These are phyloP conservation scores for Drosophila mulleri DNA, from an alignment of 2,888 invertebrate genomes.

Conservation along the genomic window DNA sequence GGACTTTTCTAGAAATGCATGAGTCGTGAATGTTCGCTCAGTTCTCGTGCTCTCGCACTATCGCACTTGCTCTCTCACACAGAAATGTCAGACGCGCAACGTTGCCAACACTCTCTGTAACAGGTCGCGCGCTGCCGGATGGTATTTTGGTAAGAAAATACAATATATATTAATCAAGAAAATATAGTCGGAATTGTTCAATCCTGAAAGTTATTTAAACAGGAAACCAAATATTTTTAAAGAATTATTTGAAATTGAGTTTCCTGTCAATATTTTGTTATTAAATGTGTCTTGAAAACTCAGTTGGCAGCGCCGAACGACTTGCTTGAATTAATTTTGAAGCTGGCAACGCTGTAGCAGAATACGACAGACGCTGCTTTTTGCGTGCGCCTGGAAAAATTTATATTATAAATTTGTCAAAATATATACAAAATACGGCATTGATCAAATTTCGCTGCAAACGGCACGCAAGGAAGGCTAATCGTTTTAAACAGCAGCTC, in stretches of 20 bases:
- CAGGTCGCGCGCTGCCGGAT: conserved; percentile 24
- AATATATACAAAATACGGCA: conserved; percentile 34
- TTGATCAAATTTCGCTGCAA: conserved; percentile 27
- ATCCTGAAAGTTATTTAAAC: too few relatives aligned
- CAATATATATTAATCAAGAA: neutral
- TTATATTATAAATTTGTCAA: conserved; percentile 40
- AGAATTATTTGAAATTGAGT: neutral
- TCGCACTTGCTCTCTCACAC: conserved; percentile 6
- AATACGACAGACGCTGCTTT: conserved; percentile 78
- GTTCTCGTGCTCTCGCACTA: conserved; percentile 14
- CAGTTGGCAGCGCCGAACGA: conserved; percentile 44
- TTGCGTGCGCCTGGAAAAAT: conserved; percentile 74
- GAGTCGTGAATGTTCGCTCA: conserved; percentile 45
- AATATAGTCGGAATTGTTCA: neutral
- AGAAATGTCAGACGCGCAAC: conserved; percentile 35
- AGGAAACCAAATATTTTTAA: too few relatives aligned
- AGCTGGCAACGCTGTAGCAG: conserved; percentile 65
- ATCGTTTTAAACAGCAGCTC: conserved; percentile 32
- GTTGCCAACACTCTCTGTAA: conserved; percentile 42
- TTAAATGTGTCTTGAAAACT: neutral
- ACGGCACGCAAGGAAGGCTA: conserved; percentile 23
- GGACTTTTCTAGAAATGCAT: conserved; percentile 72
- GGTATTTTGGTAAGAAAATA: neutral
- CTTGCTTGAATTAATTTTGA: conserved; percentile 40
- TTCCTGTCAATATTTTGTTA: neutral